Percentiles rank a stretch among this genome's conserved stretches.
These are phyloP conservation scores for Celastrina argiolus DNA, from an alignment of 2,888 invertebrate species.

Conservation along the genomic window DNA sequence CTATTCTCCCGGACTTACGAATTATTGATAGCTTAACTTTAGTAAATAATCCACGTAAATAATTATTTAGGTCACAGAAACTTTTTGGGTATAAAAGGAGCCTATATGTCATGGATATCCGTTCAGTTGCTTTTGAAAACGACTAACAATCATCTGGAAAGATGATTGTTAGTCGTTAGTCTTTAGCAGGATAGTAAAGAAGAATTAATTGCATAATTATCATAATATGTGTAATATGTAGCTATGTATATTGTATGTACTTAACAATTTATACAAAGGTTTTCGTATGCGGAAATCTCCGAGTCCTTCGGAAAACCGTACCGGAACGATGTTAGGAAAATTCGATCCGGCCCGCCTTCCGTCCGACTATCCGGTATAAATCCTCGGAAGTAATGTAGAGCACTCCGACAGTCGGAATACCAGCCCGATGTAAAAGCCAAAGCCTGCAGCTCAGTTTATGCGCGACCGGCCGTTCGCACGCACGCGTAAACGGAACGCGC, in stretches of 20 bases:
- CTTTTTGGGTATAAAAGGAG: no score
- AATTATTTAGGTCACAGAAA: no score
- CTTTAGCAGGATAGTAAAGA: no score
- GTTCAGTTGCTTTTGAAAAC: no score
- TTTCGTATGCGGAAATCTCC: constrained; percentile 17
- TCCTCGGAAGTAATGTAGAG: constrained; percentile 61
- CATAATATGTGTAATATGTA: no score
- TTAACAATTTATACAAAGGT: neutral
- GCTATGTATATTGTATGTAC: neutral
- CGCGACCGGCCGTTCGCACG: constrained; percentile 52
- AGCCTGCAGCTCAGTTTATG: constrained; percentile 57
- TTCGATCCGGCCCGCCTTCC: constrained; percentile 41
- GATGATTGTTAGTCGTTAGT: no score
- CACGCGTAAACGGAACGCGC: constrained; percentile 45
- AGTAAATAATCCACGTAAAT: no score
- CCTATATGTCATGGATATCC: no score
- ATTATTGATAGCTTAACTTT: no score
- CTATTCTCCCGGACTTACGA: no score
- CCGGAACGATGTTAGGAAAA: constrained; percentile 30
- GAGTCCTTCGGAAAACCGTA: constrained; percentile 25
- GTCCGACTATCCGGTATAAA: constrained; percentile 56
- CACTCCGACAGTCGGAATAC: constrained; percentile 35
- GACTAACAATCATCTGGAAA: no score
- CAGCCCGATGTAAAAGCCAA: constrained; percentile 62
- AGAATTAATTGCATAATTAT: no score